phyloP scores from a whole-genome alignment of 92 coral and sea anemone species.

The Nematostella vectensis region DNA sequence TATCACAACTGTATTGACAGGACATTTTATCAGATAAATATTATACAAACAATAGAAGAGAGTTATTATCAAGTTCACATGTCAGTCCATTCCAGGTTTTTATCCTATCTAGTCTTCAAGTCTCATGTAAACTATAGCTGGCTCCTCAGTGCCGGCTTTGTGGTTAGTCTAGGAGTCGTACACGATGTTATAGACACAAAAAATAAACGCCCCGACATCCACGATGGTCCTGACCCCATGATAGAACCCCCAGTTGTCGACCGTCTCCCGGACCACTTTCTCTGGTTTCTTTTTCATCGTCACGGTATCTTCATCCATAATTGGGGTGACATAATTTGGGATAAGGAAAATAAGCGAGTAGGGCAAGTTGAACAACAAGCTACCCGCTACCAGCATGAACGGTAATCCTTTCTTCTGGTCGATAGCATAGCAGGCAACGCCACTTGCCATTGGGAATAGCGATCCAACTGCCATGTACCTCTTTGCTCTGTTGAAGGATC shows the following conservation, averaged over 20 bases:
- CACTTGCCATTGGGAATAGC: conserved; percentile 37
- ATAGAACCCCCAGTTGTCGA: conserved; percentile 38
- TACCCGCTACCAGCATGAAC: conserved; percentile 34
- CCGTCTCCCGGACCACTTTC: conserved; percentile 33
- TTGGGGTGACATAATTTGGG: conserved; percentile 39
- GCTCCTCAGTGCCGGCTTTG: too few relatives aligned
- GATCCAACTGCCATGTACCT: conserved; percentile 49
- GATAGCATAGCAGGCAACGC: conserved; percentile 34
- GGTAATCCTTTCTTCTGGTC: conserved; percentile 44
- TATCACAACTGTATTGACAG: too few relatives aligned
- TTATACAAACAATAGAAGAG: too few relatives aligned
- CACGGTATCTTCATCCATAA: conserved; percentile 33
- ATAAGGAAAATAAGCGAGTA: conserved; percentile 38
- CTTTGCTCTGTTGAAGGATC: conserved; percentile 47
- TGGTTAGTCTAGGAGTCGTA: too few relatives aligned
- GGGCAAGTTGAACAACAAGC: conserved; percentile 36
- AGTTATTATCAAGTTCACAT: too few relatives aligned
- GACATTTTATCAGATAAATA: too few relatives aligned
- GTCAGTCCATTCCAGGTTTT: too few relatives aligned
- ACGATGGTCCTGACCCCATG: conserved; percentile 45
- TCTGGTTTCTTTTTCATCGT: conserved; percentile 41
- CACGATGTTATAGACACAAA: conserved; percentile 39
- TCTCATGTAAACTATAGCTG: too few relatives aligned
- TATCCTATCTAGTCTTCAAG: too few relatives aligned
- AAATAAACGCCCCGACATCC: conserved; percentile 35